Percentiles rank a stretch among this genome's conserved stretches.
Conservation (phyloP, 2,888 invertebrate genomes). For the Andrena camellia region DNA sequence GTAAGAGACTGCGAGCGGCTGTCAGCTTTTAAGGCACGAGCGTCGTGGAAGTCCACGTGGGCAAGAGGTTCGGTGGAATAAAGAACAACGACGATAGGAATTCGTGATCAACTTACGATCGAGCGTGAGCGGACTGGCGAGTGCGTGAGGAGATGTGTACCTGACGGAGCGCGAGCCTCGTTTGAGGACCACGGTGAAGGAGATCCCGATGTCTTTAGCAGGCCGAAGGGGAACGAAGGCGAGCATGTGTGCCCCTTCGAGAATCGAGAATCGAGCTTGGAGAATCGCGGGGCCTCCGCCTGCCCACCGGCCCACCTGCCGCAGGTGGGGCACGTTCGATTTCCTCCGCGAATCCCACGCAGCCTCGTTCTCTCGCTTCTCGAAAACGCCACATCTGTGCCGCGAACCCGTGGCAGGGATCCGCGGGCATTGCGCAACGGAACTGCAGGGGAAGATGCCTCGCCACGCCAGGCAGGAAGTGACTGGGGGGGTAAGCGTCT, state of each 20-base stretch:
- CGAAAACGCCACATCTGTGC: slow-evolving; percentile 29
- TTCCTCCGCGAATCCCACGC: slow-evolving; percentile 66
- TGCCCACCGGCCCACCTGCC: slow-evolving; percentile 30
- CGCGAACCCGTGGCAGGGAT: background rate
- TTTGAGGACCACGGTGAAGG: slow-evolving; percentile 84
- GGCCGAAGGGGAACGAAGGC: slow-evolving; percentile 75
- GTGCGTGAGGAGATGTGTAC: slow-evolving; percentile 80
- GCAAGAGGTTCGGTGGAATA: background rate
- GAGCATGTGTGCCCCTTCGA: slow-evolving; percentile 77
- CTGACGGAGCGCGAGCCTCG: slow-evolving; percentile 84
- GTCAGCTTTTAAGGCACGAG: background rate
- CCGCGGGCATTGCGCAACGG: slow-evolving; percentile 9
- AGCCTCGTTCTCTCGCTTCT: slow-evolving; percentile 44
- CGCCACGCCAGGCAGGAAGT: background rate
- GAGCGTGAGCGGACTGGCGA: slow-evolving; percentile 40
- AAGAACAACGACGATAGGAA: background rate
- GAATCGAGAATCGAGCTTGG: slow-evolving; percentile 77
- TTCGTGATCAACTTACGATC: slow-evolving; percentile 40
- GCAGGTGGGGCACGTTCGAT: slow-evolving; percentile 69
- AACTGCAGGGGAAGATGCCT: slow-evolving; percentile 25
- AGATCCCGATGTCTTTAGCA: slow-evolving; percentile 83
- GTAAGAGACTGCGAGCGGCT: background rate
- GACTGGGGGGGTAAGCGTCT: background rate
- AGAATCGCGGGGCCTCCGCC: slow-evolving; percentile 75
- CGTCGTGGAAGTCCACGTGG: slow-evolving; percentile 21